Percentiles rank a stretch among this genome's conserved stretches.
Evolutionary conservation across 1,140 invertebrate genomes (phyloP).

Genomic region (Calycopis cecrops): DNA sequence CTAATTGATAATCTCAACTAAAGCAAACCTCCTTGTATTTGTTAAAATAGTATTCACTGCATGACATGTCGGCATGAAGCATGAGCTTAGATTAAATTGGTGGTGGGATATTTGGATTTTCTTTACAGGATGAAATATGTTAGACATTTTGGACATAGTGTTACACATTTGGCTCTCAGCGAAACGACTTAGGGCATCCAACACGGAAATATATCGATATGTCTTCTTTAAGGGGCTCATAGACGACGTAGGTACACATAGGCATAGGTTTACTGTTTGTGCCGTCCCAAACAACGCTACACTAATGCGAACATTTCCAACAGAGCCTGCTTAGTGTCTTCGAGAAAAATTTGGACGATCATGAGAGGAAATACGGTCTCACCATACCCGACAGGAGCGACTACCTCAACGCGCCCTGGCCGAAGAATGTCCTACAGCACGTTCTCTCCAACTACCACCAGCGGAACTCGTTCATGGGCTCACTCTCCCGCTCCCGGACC

Average conservation of each 20-base stretch:
- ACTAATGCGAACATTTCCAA: constrained; percentile 36
- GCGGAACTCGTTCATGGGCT: constrained; percentile 70
- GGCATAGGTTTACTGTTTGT: constrained; percentile 36
- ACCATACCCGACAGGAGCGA: constrained; percentile 58
- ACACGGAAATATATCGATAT: too few relatives aligned
- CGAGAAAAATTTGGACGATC: constrained; percentile 67
- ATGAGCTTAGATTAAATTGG: constrained; percentile 17
- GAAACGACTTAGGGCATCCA: background rate
- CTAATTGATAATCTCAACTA: too few relatives aligned
- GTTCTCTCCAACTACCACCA: constrained; percentile 69
- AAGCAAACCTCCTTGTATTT: background rate
- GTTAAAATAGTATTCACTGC: constrained; percentile 9
- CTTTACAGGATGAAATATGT: constrained; percentile 10
- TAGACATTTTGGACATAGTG: too few relatives aligned
- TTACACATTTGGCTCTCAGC: background rate
- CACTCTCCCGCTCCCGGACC: constrained; percentile 72
- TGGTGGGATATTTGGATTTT: constrained; percentile 24
- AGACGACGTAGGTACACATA: constrained; percentile 19
- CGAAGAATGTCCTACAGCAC: constrained; percentile 67
- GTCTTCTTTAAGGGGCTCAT: background rate
- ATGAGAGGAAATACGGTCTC: constrained; percentile 71
- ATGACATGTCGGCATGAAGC: constrained; percentile 18
- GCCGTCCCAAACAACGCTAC: constrained; percentile 35
- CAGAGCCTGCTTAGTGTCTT: constrained; percentile 58
- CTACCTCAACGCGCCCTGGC: constrained; percentile 66